Evolutionary conservation across 2,797 vertebrate genomes (phyloP), one percentile per base, ranked within the genome.

Genomic region (Psittacula echo): DNA sequence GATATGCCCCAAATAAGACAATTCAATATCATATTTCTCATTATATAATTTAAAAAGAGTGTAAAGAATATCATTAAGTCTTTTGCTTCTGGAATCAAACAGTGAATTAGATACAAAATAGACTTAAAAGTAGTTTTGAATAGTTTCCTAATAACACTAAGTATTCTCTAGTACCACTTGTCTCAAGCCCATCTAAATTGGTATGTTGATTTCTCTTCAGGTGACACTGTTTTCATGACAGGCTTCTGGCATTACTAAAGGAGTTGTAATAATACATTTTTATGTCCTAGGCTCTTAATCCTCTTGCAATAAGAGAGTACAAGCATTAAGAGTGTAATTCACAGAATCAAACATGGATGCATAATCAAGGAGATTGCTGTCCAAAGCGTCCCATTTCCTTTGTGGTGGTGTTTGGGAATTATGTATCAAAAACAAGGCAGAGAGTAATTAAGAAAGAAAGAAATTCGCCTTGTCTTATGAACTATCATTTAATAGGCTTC

Each of bases 181-280:
- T 90, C 60, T 93, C 56, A 80, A 85, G 79, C 91, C 66, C 65
- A 41, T 91, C 61, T 91, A 83, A 89, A 10, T 4, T 62, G 37
- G 74, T 89, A 64, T 9, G 4, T 87, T 78, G 74, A 85, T 87
- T 88, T 92, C 42, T 89, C 37, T 84, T 92, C 64, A 95, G 92
- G 78, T 97, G 83, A 81, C 39, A 42, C 75, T 96, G 85, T 94
- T 95, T 70, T 91, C 88, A 85, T 80, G 20, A 73, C 34, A 72
- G 44, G 7, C 41, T 89, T 94, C 56, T 73, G 65, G 18, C 24
- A 78, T 66, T 73, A 47, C 48, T 93, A 58, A 64, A 81, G 53
- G 23, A 80, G 27, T 29, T 89, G 27, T 89, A 80, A 32, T 45
- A 72, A 65, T 16, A 39, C 34, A 6, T 58, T 92, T 90, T 72